phyloP scores from a whole-genome alignment of 2,888 invertebrate genomes.

The Tinea trinotella region DNA sequence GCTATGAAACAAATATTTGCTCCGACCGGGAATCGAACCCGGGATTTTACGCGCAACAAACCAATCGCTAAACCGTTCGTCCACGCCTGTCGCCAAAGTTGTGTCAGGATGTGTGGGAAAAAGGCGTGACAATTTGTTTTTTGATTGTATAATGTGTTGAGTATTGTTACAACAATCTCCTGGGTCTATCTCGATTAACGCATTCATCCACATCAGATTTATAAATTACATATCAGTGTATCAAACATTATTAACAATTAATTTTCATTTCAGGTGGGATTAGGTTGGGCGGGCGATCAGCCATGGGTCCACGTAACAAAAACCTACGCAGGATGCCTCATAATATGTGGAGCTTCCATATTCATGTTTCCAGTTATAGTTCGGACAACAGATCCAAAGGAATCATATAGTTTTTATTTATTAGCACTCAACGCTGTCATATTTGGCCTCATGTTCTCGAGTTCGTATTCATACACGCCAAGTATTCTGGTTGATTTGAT shows the following conservation, averaged over 20 bases:
- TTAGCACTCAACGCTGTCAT: constrained; percentile 72
- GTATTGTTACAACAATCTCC: too few species aligned
- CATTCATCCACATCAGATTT: too few species aligned
- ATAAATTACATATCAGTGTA: too few species aligned
- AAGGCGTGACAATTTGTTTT: too few species aligned
- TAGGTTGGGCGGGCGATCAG: constrained; percentile 92
- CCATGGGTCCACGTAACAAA: constrained; percentile 88
- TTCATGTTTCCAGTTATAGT: constrained; percentile 74
- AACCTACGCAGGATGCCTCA: constrained; percentile 85
- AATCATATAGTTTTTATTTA: constrained; percentile 60
- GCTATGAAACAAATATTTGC: too few species aligned
- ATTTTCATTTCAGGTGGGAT: constrained; percentile 72
- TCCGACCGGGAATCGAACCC: too few species aligned
- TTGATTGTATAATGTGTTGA: too few species aligned
- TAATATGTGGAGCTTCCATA: constrained; percentile 75
- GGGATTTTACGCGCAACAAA: too few species aligned
- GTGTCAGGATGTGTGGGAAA: too few species aligned
- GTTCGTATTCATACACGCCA: constrained; percentile 92
- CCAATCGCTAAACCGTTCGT: too few species aligned
- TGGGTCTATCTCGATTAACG: too few species aligned
- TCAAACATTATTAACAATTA: neutral
- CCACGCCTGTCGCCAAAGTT: too few species aligned
- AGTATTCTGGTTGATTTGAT: constrained; percentile 92
- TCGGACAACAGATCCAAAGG: constrained; percentile 39
- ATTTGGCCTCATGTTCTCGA: constrained; percentile 93